Evolutionary conservation across 2,797 vertebrate species (phyloP), one percentile per base, ranked within the genome.

Genomic region (Xenops minutus): DNA sequence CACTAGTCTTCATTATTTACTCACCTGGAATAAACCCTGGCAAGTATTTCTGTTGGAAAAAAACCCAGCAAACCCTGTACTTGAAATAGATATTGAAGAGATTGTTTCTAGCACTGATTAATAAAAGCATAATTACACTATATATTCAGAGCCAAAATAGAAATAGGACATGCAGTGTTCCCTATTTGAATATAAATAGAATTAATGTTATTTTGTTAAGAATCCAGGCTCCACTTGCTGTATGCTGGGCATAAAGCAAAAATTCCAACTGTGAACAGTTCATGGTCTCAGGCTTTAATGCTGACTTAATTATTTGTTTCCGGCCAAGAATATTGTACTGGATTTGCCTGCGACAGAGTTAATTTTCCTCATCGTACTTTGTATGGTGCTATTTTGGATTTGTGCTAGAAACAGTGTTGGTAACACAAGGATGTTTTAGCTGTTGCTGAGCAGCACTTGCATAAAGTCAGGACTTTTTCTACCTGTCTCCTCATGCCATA

Each of bases 51-150:
- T 92, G 37, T 36, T 43, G 16, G 6, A 5, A 85, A 76, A 87
- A 81, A 83, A 8, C 0, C 0, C 2, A 2, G 16, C 29, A 88
- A 89, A 63, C 7, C 16, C 54, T 77, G 61, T 36, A 54, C 37
- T 94, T 71, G 34, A 96, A 95, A 89, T 77, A 85, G 87, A 92
- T 58, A 18, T 83, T 89, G 78, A 94, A 91, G 49, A 88, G 64
- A 85, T 55, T 80, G n/a, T 93, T 95, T 94, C 89, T 68, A 94
- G 44, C 61, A 80, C 86, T 92, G 91, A 93, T 96, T 96, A 97
- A 92, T 96, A 95, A 92, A 94, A 95, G 82, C 63, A 46, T 94
- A 90, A 96, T 95, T 96, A 95, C 82, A 75, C 88, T 79, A 88
- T 82, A 88, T 90, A 93, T 73, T 94, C 85, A 90, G 68, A 80